A percentile compares a stretch with the other conserved stretches of the same genome.
These are phyloP conservation scores for Rhincodon typus DNA, from an alignment of 2,797 vertebrate genomes.

Conservation along the genomic window DNA sequence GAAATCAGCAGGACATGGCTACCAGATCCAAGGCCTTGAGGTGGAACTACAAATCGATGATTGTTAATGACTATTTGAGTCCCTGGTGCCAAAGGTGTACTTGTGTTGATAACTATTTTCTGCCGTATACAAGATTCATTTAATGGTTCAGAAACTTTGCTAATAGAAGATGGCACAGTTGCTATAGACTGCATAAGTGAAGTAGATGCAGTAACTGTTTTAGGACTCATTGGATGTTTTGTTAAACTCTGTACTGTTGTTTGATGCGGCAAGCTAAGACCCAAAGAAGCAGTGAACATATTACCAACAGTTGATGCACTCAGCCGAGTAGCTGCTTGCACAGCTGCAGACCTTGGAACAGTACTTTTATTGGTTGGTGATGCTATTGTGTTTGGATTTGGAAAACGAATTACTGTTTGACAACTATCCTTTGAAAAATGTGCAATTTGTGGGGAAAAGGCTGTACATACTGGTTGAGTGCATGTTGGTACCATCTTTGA, in stretches of 20 bases:
- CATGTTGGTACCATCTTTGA: constrained; percentile 48
- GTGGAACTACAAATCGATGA: constrained; percentile 79
- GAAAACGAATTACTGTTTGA: constrained; percentile 51
- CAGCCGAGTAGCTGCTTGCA: constrained; percentile 45
- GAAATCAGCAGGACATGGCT: constrained; percentile 86
- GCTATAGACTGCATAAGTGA: constrained; percentile 45
- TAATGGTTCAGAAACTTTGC: constrained; percentile 48
- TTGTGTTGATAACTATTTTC: constrained; percentile 87
- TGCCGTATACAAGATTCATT: constrained; percentile 67
- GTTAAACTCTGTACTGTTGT: constrained; percentile 47
- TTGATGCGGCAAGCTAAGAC: background rate
- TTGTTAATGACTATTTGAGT: constrained; percentile 91
- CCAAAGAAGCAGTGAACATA: constrained; percentile 36
- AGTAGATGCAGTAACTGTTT: constrained; percentile 43
- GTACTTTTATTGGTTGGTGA: constrained; percentile 49
- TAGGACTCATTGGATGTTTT: constrained; percentile 47
- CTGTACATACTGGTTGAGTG: constrained; percentile 48
- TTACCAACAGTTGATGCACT: constrained; percentile 46
- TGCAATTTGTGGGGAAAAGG: constrained; percentile 44
- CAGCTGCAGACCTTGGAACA: constrained; percentile 50
- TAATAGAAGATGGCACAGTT: constrained; percentile 46
- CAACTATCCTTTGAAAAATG: constrained; percentile 54
- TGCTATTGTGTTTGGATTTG: constrained; percentile 51
- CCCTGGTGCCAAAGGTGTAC: constrained; percentile 78
- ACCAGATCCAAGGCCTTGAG: constrained; percentile 84